These are phyloP conservation scores for Elanoides forficatus DNA, from an alignment of 2,113 vertebrate genomes.

Conservation along the genomic window DNA sequence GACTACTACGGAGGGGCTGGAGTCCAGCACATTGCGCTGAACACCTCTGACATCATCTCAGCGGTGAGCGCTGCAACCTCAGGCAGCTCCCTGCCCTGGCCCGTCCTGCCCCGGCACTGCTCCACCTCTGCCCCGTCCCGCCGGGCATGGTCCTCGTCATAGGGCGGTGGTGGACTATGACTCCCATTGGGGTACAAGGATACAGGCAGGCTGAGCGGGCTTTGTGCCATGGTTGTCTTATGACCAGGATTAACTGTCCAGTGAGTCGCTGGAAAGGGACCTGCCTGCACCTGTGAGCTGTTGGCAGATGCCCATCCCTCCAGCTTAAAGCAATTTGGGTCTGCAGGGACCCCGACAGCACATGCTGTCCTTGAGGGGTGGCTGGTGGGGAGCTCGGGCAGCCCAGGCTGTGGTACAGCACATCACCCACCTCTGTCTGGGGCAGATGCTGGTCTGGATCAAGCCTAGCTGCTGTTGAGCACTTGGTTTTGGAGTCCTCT, in stretches of 20 bases:
- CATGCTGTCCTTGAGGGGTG: neutral
- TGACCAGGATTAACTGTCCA: neutral
- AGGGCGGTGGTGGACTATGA: neutral
- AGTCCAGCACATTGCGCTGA: slow-evolving; percentile 94
- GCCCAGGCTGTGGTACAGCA: neutral
- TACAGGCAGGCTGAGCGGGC: fast-evolving
- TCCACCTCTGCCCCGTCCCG: fast-evolving
- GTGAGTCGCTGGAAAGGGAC: neutral
- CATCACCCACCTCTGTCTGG: neutral
- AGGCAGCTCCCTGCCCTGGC: neutral
- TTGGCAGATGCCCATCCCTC: neutral
- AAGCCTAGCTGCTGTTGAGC: neutral
- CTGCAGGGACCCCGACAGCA: neutral
- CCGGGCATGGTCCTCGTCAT: fast-evolving
- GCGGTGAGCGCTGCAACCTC: slow-evolving; percentile 71
- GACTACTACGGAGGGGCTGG: slow-evolving; percentile 93
- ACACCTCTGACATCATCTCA: slow-evolving; percentile 87
- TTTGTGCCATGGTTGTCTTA: neutral
- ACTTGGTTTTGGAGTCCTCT: neutral
- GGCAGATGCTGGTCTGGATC: neutral
- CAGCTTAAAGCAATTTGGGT: neutral
- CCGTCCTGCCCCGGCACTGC: fast-evolving
- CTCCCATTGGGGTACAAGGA: fast-evolving
- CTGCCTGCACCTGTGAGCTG: neutral
- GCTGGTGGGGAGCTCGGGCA: neutral